phyloP scores from a whole-genome alignment of 1,140 invertebrate species.

The Capitella teleta region DNA sequence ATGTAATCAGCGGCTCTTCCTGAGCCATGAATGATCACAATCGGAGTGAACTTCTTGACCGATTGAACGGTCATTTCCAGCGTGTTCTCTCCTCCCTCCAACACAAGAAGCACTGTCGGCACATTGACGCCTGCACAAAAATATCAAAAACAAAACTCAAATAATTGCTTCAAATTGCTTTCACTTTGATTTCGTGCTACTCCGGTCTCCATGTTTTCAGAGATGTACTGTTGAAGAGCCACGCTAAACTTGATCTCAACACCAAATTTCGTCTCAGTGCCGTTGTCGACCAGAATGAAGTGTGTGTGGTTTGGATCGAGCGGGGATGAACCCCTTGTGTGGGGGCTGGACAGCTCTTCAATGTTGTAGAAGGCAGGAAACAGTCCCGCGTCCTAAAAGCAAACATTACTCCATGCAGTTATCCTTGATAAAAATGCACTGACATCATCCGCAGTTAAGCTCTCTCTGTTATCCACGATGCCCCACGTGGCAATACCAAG shows the following conservation, averaged over 20 bases:
- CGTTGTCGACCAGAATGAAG: constrained; percentile 43
- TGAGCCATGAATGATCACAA: constrained; percentile 38
- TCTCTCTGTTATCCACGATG: constrained; percentile 30
- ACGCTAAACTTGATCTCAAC: constrained; percentile 35
- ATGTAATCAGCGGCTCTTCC: constrained; percentile 41
- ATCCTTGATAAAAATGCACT: no score
- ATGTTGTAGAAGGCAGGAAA: constrained; percentile 23
- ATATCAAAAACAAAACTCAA: neutral
- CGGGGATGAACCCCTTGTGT: constrained; percentile 13
- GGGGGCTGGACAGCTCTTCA: constrained; percentile 13
- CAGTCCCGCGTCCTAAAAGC: no score
- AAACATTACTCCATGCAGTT: no score
- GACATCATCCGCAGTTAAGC: constrained; percentile 19
- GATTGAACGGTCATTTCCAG: constrained; percentile 32
- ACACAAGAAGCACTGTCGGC: constrained; percentile 38
- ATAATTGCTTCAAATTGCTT: neutral
- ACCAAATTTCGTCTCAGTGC: constrained; percentile 34
- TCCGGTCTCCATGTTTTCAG: constrained; percentile 24
- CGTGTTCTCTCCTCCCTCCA: constrained; percentile 41
- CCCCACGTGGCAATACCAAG: constrained; percentile 43
- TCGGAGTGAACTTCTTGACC: constrained; percentile 31
- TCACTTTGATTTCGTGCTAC: constrained; percentile 1
- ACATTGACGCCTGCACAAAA: constrained; percentile 12
- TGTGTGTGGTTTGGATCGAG: constrained; percentile 44
- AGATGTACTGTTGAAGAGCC: constrained; percentile 25